Percentiles rank a stretch among this genome's conserved stretches.
Conservation (phyloP, 2,888 invertebrate species). For the Himalopsyche anomala region DNA sequence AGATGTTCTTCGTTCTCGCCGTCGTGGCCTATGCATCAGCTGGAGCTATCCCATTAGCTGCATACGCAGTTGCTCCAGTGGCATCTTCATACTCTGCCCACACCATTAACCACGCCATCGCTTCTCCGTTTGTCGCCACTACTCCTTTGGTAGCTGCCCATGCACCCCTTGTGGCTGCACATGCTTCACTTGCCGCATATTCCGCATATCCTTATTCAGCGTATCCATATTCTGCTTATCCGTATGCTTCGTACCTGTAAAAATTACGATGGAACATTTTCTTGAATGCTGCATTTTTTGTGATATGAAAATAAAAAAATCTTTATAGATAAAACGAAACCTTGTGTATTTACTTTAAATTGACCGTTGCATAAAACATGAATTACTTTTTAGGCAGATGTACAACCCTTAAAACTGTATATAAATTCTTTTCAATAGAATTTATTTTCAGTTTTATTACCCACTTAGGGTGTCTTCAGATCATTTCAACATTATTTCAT, state of each 20-base stretch:
- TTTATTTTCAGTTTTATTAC: no score
- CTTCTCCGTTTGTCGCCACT: constrained; percentile 78
- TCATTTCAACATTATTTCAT: no score
- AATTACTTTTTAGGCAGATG: no score
- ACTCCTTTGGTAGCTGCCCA: constrained; percentile 69
- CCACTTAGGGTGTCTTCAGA: no score
- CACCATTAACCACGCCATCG: constrained; percentile 85
- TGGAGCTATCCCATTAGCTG: constrained; percentile 70
- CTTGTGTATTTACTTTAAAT: no score
- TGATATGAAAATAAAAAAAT: no score
- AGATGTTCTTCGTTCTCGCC: constrained; percentile 73
- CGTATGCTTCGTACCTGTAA: constrained; percentile 10
- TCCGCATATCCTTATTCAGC: constrained; percentile 63
- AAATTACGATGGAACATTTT: neutral
- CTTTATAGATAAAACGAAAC: no score
- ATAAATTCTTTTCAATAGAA: no score
- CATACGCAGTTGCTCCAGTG: constrained; percentile 80
- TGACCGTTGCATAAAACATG: no score
- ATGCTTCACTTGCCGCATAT: neutral
- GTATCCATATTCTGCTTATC: constrained; percentile 59
- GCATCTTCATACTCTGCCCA: constrained; percentile 87
- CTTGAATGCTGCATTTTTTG: no score
- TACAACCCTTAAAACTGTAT: no score
- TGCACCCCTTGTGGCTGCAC: constrained; percentile 28
- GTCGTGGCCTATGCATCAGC: constrained; percentile 70